Conservation (phyloP, 1,140 invertebrate genomes). For the Pteromalus puparum region DNA sequence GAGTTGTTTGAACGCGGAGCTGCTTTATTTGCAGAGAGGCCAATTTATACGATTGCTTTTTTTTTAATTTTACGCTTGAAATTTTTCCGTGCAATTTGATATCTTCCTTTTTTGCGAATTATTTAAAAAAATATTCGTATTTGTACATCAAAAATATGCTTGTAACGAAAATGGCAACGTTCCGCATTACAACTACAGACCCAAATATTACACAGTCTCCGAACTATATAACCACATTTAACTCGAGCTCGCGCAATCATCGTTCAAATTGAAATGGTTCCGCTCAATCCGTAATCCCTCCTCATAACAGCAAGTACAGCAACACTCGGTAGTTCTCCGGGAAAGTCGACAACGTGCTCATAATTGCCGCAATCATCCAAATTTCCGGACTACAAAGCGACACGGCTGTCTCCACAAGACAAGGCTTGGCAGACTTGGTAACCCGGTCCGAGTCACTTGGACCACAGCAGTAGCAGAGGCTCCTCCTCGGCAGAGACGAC, state of each 20-base stretch:
- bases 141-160: too few relatives aligned
- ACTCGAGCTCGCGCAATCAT: background rate
- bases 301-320: background rate
- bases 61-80: too few relatives aligned
- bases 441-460: background rate
- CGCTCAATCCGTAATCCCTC: background rate
- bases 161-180: too few relatives aligned
- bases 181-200: too few relatives aligned
- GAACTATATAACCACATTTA: too few relatives aligned
- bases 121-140: too few relatives aligned
- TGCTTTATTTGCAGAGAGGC: background rate
- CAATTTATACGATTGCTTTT: background rate
- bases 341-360: background rate
- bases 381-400: constrained; percentile 1
- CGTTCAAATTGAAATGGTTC: background rate
- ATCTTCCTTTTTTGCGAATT: too few relatives aligned
- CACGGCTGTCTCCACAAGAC: background rate
- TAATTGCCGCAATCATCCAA: constrained; percentile 4
- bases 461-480: background rate
- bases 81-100: too few relatives aligned
- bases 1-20: background rate
- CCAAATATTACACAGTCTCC: too few relatives aligned
- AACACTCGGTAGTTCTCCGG: background rate
- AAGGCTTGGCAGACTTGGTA: background rate
- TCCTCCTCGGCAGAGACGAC: background rate